phyloP scores from a whole-genome alignment of 2,888 invertebrate species.

The Neria commutata region DNA sequence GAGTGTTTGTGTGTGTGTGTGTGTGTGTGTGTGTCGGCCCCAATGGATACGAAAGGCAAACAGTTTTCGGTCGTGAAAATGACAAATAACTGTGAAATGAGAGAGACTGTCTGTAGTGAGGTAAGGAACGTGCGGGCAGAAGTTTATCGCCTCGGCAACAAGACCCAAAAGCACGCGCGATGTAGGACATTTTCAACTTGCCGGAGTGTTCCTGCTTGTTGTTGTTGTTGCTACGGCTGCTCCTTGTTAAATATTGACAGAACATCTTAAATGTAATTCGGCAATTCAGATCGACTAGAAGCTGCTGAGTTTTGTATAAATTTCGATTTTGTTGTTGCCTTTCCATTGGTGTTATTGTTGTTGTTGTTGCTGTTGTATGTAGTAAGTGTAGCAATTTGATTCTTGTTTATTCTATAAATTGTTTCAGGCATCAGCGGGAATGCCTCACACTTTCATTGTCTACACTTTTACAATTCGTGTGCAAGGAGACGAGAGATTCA shows the following conservation, averaged over 20 bases:
- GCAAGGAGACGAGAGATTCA: too few relatives aligned
- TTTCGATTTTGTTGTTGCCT: background rate
- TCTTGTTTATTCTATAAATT: background rate
- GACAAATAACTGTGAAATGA: conserved; percentile 34
- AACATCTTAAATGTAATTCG: conserved; percentile 1
- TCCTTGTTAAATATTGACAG: background rate
- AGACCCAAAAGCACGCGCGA: too few relatives aligned
- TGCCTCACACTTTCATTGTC: too few relatives aligned
- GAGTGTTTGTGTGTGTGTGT: too few relatives aligned
- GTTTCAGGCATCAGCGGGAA: too few relatives aligned
- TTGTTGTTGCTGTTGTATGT: background rate
- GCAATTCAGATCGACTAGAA: background rate
- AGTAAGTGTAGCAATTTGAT: background rate
- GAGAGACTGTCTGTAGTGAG: background rate
- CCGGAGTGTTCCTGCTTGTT: too few relatives aligned
- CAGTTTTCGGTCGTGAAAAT: conserved; percentile 27
- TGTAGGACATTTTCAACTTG: too few relatives aligned
- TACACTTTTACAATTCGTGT: too few relatives aligned
- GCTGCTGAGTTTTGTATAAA: background rate
- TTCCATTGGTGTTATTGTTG: background rate
- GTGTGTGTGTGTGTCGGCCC: background rate
- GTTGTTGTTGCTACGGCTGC: too few relatives aligned
- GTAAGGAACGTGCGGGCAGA: too few relatives aligned
- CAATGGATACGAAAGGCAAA: background rate
- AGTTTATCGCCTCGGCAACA: too few relatives aligned